phyloP scores from a whole-genome alignment of 2,797 vertebrate species.

The Semotilus atromaculatus region DNA sequence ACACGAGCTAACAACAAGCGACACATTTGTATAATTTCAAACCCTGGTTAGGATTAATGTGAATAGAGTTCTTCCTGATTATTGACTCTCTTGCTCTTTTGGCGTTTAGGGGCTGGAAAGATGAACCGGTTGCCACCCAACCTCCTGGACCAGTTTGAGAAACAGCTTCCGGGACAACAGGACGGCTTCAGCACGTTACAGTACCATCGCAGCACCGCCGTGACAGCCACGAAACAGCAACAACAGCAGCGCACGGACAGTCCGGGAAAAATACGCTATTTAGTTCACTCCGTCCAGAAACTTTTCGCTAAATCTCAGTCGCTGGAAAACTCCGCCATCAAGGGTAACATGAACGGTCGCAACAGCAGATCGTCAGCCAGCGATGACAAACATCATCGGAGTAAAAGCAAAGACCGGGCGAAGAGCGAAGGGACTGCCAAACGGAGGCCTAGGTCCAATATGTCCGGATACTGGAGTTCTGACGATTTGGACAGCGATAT shows the following conservation, averaged over 20 bases:
- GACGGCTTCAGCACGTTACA: slow-evolving; percentile 98
- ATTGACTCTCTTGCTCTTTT: neutral
- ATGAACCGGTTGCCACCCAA: slow-evolving; percentile 89
- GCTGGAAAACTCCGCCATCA: slow-evolving; percentile 88
- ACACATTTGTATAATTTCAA: no score
- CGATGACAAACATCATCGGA: slow-evolving; percentile 88
- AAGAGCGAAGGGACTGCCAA: slow-evolving; percentile 91
- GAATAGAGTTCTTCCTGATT: neutral
- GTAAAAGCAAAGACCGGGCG: slow-evolving; percentile 96
- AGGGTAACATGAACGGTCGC: slow-evolving; percentile 88
- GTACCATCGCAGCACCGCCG: slow-evolving; percentile 87
- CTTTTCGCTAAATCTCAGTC: slow-evolving; percentile 98
- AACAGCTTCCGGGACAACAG: slow-evolving; percentile 90
- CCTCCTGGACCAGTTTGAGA: slow-evolving; percentile 94
- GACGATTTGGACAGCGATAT: slow-evolving; percentile 94
- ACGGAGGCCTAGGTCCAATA: slow-evolving; percentile 92
- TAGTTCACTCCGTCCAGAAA: slow-evolving; percentile 96
- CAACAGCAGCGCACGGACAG: slow-evolving; percentile 96
- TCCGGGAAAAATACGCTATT: slow-evolving; percentile 95
- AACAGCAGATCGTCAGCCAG: slow-evolving; percentile 80
- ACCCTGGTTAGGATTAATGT: neutral
- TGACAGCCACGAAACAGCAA: slow-evolving; percentile 75
- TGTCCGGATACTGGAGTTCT: slow-evolving; percentile 98
- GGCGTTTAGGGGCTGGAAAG: slow-evolving; percentile 78
- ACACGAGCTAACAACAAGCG: no score